Conservation (phyloP, 2,888 invertebrate genomes). For the Hemistola chrysoprasaria region DNA sequence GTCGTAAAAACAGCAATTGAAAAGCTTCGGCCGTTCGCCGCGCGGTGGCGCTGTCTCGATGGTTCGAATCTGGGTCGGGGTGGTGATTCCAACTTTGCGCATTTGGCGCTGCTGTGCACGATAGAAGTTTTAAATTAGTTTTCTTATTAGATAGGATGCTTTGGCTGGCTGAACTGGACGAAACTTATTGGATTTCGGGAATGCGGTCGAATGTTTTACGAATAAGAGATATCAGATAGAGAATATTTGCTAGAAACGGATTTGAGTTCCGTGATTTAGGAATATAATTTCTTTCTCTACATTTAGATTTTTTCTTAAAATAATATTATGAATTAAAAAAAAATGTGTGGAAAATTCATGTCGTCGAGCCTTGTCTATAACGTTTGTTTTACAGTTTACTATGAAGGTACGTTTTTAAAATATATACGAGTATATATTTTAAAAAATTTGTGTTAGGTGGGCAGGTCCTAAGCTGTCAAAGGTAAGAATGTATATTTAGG, state of each 20-base stretch:
- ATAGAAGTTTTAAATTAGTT: conserved; percentile 56
- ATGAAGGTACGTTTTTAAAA: no score
- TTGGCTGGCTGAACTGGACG: conserved; percentile 38
- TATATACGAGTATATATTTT: no score
- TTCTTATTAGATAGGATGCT: conserved; percentile 51
- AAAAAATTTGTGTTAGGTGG: no score
- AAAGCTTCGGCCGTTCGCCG: conserved; percentile 78
- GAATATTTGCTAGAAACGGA: conserved; percentile 4
- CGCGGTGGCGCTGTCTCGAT: conserved; percentile 68
- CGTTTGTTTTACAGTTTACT: no score
- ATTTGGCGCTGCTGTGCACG: conserved; percentile 64
- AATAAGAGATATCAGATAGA: conserved; percentile 14
- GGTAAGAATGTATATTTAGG: no score
- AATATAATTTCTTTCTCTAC: no score
- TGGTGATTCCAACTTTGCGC: conserved; percentile 41
- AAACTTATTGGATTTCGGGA: conserved; percentile 42
- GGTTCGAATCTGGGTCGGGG: conserved; percentile 54
- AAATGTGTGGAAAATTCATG: not conserved
- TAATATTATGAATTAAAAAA: conserved; percentile 5
- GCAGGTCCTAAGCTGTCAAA: no score
- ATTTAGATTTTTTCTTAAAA: no score
- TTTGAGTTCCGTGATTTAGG: no score
- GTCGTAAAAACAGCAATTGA: conserved; percentile 69
- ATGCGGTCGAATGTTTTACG: conserved; percentile 27
- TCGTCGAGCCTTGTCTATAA: no score